Conservation (phyloP, 2,797 vertebrate species). For the Zalophus californianus region DNA sequence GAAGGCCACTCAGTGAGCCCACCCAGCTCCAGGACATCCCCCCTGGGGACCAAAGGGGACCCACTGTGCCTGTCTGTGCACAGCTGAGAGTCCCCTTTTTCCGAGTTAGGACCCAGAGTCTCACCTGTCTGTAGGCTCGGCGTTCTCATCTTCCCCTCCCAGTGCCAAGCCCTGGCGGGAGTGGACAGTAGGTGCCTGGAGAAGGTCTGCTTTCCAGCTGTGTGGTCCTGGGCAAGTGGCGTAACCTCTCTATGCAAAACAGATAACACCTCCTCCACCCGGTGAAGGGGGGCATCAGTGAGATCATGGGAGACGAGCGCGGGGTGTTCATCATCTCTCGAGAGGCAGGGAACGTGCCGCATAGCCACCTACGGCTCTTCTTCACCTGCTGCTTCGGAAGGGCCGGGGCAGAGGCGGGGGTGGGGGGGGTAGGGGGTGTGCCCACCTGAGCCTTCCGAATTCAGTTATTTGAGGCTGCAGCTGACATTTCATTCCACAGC, state of each 20-base stretch:
- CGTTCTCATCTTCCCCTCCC: not conserved
- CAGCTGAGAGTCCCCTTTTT: not conserved
- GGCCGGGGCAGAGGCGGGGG: rapidly evolving
- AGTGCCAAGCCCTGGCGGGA: not conserved
- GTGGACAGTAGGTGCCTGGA: rapidly evolving
- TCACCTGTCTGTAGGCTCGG: not conserved
- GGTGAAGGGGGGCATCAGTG: not conserved
- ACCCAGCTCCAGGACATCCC: too few species aligned
- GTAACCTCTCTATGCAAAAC: not conserved
- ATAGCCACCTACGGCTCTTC: not conserved
- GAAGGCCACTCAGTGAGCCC: rapidly evolving
- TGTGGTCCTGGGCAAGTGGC: not conserved
- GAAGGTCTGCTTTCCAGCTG: not conserved
- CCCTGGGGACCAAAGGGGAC: too few species aligned
- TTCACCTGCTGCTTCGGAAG: not conserved
- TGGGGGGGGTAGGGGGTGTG: not conserved
- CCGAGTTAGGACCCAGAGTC: not conserved
- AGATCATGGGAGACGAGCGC: rapidly evolving
- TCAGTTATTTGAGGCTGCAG: slow-evolving; percentile 70
- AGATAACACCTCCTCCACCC: not conserved
- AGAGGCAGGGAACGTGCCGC: not conserved
- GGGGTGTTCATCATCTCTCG: not conserved
- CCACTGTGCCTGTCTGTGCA: not conserved
- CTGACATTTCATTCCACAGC: slow-evolving; percentile 77
- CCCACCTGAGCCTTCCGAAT: not conserved